These are phyloP conservation scores for Mesocentrotus franciscanus DNA, from an alignment of 53 echinoderm and acorn worm species.

Conservation along the genomic window DNA sequence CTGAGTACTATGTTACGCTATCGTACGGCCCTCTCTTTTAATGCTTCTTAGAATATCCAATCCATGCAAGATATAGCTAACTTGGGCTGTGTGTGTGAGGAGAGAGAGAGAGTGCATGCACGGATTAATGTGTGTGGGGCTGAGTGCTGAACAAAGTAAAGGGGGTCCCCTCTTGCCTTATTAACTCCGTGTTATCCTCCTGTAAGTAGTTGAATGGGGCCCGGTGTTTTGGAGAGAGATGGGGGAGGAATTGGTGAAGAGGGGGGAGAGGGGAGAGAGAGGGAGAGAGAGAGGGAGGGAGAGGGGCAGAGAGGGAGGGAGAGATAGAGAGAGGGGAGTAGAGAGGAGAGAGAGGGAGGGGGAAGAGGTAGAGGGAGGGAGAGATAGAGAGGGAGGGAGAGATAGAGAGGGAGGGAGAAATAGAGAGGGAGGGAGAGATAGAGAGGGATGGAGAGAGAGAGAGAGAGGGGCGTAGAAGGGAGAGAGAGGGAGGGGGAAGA, in stretches of 20 bases:
- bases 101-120: neutral
- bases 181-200: neutral
- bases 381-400: neutral
- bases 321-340: neutral
- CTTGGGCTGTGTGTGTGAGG: conserved; percentile 10
- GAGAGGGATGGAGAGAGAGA: neutral
- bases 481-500: neutral
- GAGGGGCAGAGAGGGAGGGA: neutral
- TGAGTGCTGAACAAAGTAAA: neutral
- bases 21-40: neutral
- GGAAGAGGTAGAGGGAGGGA: neutral
- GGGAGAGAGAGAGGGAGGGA: neutral
- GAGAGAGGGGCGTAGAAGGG: neutral
- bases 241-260: too few relatives aligned
- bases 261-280: neutral
- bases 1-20: conserved; percentile 14
- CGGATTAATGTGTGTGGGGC: neutral
- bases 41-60: neutral
- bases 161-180: neutral
- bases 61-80: neutral
- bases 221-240: neutral
- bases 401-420: too few relatives aligned
- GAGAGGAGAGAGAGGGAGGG: neutral
- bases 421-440: neutral
- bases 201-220: neutral